Percentiles rank a stretch among this genome's conserved stretches.
Evolutionary conservation across 2,113 vertebrate species (phyloP).

Genomic region (Pelusios castaneus): DNA sequence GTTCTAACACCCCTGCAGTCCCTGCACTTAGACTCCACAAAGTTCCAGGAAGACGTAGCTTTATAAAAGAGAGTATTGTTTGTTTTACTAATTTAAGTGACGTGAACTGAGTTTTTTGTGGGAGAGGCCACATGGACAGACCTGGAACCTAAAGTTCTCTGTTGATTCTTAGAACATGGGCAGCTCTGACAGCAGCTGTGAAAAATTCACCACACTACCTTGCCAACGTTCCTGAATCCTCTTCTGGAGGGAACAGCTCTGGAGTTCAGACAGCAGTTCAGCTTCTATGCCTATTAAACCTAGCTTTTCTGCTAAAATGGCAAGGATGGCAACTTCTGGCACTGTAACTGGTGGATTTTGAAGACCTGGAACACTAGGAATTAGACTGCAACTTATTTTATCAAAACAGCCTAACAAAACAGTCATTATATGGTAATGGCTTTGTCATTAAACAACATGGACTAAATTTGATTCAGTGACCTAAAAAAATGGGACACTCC

Average conservation of each 20-base stretch:
- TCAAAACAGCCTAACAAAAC: not conserved
- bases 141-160: accelerated
- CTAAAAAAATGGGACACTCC: not conserved
- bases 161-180: not conserved
- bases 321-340: not conserved
- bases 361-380: not conserved
- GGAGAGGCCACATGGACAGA: not conserved
- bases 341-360: not conserved
- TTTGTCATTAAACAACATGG: not conserved
- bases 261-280: not conserved
- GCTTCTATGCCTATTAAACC: not conserved
- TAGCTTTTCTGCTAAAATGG: not conserved
- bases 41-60: accelerated
- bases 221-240: not conserved
- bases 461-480: not conserved
- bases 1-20: not conserved
- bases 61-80: not conserved
- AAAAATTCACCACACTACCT: not conserved
- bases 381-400: not conserved
- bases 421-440: not conserved
- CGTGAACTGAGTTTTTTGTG: not conserved
- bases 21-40: not conserved
- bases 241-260: not conserved
- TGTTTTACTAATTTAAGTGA: not conserved
- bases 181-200: accelerated